Evolutionary conservation across 2,888 invertebrate species (phyloP), one percentile per base, ranked within the genome.

Genomic region (Gerris lacustris): DNA sequence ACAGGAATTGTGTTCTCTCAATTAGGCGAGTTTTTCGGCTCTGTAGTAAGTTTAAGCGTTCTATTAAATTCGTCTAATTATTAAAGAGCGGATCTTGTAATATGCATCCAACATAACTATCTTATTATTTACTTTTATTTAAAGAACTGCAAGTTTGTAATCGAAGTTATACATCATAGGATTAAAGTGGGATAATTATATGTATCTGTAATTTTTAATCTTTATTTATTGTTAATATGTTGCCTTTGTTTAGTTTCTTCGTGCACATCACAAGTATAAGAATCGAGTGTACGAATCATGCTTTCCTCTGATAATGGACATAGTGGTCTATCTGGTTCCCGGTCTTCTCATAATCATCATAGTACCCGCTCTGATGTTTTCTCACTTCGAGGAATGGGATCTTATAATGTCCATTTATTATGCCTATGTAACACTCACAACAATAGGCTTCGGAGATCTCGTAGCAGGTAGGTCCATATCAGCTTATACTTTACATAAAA

Each of bases 381-480:
- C 90, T 18, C 85, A 90, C 69, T 91, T 92, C 77, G 95, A 95
- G 82, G 87, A 86, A 1, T 95, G 95, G 95, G 85, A 86, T 7
- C 95, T 90, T 79, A 86, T 91, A 7, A 88, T 92, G 64, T 86
- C 93, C 0, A 85, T 94, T 64, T 95, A 94, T 79, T 95, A 91
- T 78, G 89, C 92, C 31, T 94, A 92, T 79, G 91, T 93, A 15
- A 92, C 92, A 0, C 84, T 92, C 11, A 90, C 92, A 5, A 93
- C 93, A 5, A 94, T 95, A 75, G 94, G 94, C 63, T 95, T 94
- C 80, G 95, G 95, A n/a, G 95, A 95, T 80, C 87, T 87, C 78
- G 94, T 95, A 45, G 93, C 94, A 80, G 91, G 92, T 91, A 81
- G 76, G 69, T 2, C n/a, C n/a, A 11, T 31, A 31, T 31, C 31